Conservation (phyloP, 2,888 invertebrate species). For the Megamerina dolium region DNA sequence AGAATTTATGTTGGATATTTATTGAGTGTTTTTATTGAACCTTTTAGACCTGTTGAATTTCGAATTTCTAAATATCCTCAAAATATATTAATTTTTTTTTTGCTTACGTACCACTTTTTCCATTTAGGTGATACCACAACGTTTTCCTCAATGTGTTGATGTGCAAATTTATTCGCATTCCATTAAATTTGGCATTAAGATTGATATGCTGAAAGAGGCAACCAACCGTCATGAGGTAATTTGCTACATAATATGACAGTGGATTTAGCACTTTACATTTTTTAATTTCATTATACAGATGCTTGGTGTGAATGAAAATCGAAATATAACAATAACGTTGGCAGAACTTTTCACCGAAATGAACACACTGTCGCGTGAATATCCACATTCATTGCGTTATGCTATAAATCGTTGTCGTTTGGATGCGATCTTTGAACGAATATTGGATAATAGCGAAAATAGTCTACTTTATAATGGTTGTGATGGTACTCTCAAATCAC, state of each 20-base stretch:
- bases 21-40: too few species aligned
- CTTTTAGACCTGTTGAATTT: too few species aligned
- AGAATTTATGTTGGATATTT: too few species aligned
- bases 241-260: neutral
- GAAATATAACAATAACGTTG: conserved; percentile 18
- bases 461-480: neutral
- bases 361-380: conserved; percentile 25
- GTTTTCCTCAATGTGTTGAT: conserved; percentile 34
- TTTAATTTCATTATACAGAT: too few species aligned
- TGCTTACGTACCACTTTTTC: neutral
- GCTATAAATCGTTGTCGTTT: conserved; percentile 44
- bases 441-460: conserved; percentile 36
- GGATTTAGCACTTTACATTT: too few species aligned
- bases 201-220: conserved; percentile 17
- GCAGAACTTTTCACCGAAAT: conserved; percentile 35
- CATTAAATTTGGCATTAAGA: conserved; percentile 40
- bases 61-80: too few species aligned
- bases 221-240: conserved; percentile 14
- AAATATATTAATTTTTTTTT: too few species aligned
- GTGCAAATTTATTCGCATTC: conserved; percentile 42
- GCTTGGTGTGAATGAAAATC: too few species aligned
- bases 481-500: conserved; percentile 4
- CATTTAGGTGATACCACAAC: conserved; percentile 31
- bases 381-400: conserved; percentile 28
- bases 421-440: conserved; percentile 46